These are phyloP conservation scores for Chaetops frenatus DNA, from an alignment of 2,113 vertebrate genomes.

Conservation along the genomic window DNA sequence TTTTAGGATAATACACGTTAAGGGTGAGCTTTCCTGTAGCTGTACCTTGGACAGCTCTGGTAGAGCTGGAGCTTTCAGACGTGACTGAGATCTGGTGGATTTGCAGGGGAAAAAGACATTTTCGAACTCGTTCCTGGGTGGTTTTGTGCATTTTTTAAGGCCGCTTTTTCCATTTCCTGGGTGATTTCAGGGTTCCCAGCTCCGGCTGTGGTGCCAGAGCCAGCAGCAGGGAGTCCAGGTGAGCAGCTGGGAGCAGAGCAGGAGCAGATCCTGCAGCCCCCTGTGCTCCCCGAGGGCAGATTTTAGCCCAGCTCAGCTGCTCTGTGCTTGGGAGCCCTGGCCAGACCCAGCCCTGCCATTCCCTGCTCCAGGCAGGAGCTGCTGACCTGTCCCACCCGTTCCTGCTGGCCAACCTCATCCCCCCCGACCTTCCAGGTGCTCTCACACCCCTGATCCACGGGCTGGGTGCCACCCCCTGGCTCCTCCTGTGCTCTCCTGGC, in stretches of 20 bases:
- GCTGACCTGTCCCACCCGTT: accelerated
- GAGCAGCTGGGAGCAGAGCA: background rate
- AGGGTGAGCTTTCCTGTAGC: background rate
- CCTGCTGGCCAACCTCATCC: accelerated
- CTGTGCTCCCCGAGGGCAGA: accelerated
- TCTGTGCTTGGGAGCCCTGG: accelerated
- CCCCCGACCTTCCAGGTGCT: background rate
- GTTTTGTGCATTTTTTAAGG: background rate
- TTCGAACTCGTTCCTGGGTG: accelerated
- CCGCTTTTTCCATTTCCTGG: accelerated
- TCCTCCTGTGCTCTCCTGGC: background rate
- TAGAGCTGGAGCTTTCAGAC: background rate
- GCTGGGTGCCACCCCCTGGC: background rate
- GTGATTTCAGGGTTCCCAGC: background rate
- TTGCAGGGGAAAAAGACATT: background rate
- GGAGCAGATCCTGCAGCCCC: background rate
- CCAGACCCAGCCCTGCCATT: background rate
- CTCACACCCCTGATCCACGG: background rate
- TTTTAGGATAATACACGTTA: background rate
- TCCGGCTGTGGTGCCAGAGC: accelerated
- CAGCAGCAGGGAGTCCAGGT: background rate
- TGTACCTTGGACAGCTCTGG: background rate
- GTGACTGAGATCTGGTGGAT: background rate
- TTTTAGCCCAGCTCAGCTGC: background rate
- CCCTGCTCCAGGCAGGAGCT: background rate